Base-by-base conservation (phyloP, 2,797 vertebrate species). In the Coilia nasus region DNA sequence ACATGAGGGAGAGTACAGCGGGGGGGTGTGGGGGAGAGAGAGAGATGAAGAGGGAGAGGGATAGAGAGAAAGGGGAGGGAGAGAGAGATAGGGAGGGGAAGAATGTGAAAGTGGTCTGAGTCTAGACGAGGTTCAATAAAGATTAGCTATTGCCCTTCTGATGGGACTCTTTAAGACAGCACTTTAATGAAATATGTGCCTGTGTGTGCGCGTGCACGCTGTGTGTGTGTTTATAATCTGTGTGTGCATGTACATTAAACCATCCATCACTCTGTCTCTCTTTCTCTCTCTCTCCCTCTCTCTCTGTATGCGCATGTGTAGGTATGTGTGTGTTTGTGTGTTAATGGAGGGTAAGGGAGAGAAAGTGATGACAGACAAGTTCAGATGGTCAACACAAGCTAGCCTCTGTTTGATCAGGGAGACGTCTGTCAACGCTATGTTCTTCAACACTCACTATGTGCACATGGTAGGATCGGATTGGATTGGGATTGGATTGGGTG, bases 81-180 rank as follows among this genome's bases (percentile, higher is more conserved):
- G 78, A 71, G 28, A 41, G 35, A 28, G 57, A 17, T 21, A 78
- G 56, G 57, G 25, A 78, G 41, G 31, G 23, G 62, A 35, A 82
- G 46, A 71, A n/a, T 56, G 56, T 44, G 75, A 85, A 83, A 88
- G 87, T 85, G 83, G 57, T 88, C 80, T 86, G 83, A 86, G 85
- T 90, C 87, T 60, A 88, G 83, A 82, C 81, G 56, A 81, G 85
- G 84, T 89, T 90, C 87, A 89, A 86, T 87, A 89, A 88, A 89
- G 88, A 88, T 90, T 88, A 87, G 86, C 44, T 85, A 89, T 85
- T 35, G 87, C 59, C 28, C 59, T 64, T 86, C 83, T 88, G 87
- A 89, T 80, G 88, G 87, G 85, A 82, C 81, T 83, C 86, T 87
- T 88, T 89, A 86, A 91, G 86, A 57, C 44, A 21, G 47, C 10